phyloP scores from a whole-genome alignment of 2,113 vertebrate species.

The Bostrychus sinensis region DNA sequence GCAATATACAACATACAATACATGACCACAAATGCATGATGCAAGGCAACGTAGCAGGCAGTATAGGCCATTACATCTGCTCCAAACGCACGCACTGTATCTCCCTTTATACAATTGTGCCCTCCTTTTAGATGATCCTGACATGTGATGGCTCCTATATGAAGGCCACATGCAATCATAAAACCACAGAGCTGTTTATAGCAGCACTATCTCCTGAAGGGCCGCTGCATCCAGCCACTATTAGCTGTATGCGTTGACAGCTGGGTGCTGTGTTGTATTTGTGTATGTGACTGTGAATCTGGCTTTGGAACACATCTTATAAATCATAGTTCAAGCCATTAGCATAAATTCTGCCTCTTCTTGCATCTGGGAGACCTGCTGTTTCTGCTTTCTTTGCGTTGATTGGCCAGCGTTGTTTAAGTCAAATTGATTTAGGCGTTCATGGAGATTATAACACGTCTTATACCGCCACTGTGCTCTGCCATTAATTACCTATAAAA shows the following conservation, averaged over 20 bases:
- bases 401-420: slow-evolving; percentile 76
- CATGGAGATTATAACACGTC: slow-evolving; percentile 76
- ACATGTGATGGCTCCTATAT: slow-evolving; percentile 70
- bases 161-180: slow-evolving; percentile 71
- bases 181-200: slow-evolving; percentile 74
- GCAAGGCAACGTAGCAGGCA: slow-evolving; percentile 44
- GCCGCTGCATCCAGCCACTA: slow-evolving; percentile 57
- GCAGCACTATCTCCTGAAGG: slow-evolving; percentile 71
- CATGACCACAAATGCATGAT: slow-evolving; percentile 45
- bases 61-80: slow-evolving; percentile 33
- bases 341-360: slow-evolving; percentile 74
- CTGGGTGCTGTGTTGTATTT: slow-evolving; percentile 66
- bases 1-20: slow-evolving; percentile 37
- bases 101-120: slow-evolving; percentile 43
- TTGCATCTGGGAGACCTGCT: slow-evolving; percentile 67
- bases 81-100: slow-evolving; percentile 41
- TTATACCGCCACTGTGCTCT: slow-evolving; percentile 71
- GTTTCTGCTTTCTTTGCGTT: slow-evolving; percentile 61
- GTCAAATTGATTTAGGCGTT: slow-evolving; percentile 83
- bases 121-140: slow-evolving; percentile 61
- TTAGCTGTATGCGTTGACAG: slow-evolving; percentile 69
- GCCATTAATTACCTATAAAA: slow-evolving; percentile 85
- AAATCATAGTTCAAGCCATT: slow-evolving; percentile 76
- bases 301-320: slow-evolving; percentile 65
- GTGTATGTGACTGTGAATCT: slow-evolving; percentile 71